Conservation (phyloP, 2,888 invertebrate species). For the Plebejus anna region DNA sequence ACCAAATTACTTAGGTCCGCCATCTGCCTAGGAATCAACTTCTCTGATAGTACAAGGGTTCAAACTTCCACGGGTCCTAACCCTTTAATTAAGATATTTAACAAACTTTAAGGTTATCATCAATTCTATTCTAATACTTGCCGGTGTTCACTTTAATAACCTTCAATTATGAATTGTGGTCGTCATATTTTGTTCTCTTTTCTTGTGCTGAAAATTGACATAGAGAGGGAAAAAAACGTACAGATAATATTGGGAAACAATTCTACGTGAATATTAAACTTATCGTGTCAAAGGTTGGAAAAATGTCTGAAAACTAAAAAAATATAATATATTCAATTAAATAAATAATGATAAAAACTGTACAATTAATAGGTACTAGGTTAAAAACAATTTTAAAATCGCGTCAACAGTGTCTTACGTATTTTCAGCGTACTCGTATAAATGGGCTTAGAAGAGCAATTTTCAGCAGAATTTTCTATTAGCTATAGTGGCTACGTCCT, state of each 20-base stretch:
- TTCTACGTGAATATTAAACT: too few species aligned
- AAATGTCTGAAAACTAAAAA: too few species aligned
- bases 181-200: too few species aligned
- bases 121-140: conserved; percentile 5
- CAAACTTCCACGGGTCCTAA: neutral
- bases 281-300: too few species aligned
- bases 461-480: conserved; percentile 30
- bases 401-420: conserved; percentile 29
- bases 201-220: too few species aligned
- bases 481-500: conserved; percentile 26
- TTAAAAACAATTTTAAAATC: neutral
- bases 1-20: too few species aligned
- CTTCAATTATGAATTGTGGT: neutral
- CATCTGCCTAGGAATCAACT: too few species aligned
- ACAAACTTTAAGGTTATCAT: conserved; percentile 3
- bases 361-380: neutral
- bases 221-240: too few species aligned
- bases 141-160: neutral
- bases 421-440: conserved; percentile 12
- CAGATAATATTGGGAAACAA: too few species aligned
- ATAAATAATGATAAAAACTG: too few species aligned
- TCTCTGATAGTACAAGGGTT: neutral
- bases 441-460: conserved; percentile 27
- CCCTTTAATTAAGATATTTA: conserved; percentile 4
- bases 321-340: too few species aligned